phyloP scores from a whole-genome alignment of 2,888 invertebrate genomes.

The Agonopterix heracliana region DNA sequence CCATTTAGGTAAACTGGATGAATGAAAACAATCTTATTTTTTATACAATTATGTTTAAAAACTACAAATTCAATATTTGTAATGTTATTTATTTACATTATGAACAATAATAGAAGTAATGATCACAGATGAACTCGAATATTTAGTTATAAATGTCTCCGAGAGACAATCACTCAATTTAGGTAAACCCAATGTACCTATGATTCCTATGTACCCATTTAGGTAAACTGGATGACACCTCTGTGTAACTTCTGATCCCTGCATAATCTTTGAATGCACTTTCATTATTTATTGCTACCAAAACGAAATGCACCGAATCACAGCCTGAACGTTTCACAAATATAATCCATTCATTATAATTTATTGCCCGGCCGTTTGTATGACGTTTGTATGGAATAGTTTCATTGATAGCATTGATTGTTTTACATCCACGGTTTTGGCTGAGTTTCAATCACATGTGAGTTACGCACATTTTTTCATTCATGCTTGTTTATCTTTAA shows the following conservation, averaged over 20 bases:
- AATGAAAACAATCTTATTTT: too few species aligned
- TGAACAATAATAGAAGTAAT: too few species aligned
- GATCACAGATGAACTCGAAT: too few species aligned
- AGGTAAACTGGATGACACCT: too few species aligned
- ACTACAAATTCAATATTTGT: too few species aligned
- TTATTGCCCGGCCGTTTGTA: conserved; percentile 10
- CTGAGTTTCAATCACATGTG: conserved; percentile 36
- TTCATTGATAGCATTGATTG: conserved; percentile 9
- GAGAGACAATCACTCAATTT: too few species aligned
- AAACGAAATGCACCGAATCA: conserved; percentile 20
- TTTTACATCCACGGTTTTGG: conserved; percentile 27
- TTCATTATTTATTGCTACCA: conserved; percentile 20
- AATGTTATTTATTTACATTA: too few species aligned
- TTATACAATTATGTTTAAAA: too few species aligned
- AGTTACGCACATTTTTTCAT: conserved; percentile 23
- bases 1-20: too few species aligned
- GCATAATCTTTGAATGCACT: conserved; percentile 21
- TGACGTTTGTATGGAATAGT: conserved; percentile 1
- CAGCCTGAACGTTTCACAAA: conserved; percentile 13
- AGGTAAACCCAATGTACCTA: too few species aligned
- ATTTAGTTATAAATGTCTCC: too few species aligned
- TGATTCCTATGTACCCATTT: too few species aligned
- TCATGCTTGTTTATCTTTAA: neutral
- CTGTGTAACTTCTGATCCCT: neutral
- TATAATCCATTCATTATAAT: conserved; percentile 16